These are phyloP conservation scores for Rhizoglyphus robini DNA, from an alignment of 1,140 invertebrate species.

Conservation along the genomic window DNA sequence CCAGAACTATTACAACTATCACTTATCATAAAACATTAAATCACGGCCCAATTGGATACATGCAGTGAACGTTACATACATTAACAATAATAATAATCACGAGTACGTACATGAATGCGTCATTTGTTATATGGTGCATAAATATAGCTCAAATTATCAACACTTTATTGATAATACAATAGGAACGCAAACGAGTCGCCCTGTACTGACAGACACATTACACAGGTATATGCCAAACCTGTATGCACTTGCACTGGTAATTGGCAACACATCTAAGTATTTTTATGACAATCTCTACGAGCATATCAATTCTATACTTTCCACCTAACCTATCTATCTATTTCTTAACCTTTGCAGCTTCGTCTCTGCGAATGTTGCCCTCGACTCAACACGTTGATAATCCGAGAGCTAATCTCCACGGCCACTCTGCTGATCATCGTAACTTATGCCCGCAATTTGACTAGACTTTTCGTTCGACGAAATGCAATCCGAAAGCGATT, in stretches of 20 bases:
- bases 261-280: too few relatives aligned
- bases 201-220: neutral
- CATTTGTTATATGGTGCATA: neutral
- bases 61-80: too few relatives aligned
- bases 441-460: conserved; percentile 42
- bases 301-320: neutral
- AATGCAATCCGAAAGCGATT: conserved; percentile 54
- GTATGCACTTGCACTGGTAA: too few relatives aligned
- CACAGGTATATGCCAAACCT: neutral
- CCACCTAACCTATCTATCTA: neutral
- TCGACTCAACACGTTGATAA: conserved; percentile 49
- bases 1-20: too few relatives aligned
- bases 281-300: neutral
- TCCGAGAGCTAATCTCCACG: conserved; percentile 63
- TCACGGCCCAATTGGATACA: too few relatives aligned
- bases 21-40: too few relatives aligned
- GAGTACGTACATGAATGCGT: too few relatives aligned
- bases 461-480: conserved; percentile 49
- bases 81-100: too few relatives aligned
- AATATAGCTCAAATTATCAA: neutral
- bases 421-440: conserved; percentile 59
- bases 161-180: neutral
- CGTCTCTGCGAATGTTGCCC: conserved; percentile 28
- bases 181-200: neutral
- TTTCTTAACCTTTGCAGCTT: too few relatives aligned